phyloP scores from a whole-genome alignment of 64 coral and sea anemone species.

The Catalaphyllia jardinei region DNA sequence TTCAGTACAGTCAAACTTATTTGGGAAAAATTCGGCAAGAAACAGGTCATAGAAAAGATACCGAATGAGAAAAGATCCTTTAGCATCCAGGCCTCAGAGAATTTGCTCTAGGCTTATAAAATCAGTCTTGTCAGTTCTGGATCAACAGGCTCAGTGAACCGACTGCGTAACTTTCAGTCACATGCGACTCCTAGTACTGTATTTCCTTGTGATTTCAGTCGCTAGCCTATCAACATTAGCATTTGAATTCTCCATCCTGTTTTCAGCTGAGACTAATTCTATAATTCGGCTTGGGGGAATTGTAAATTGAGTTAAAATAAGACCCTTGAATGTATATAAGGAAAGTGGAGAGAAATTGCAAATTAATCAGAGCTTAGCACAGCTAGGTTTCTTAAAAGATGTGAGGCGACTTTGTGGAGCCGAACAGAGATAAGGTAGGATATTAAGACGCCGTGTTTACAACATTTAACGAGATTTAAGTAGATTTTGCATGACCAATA shows the following conservation, averaged over 20 bases:
- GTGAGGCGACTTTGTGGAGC: constrained; percentile 24
- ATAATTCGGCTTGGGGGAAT: neutral
- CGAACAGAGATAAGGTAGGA: constrained; percentile 16
- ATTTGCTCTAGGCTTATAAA: no score
- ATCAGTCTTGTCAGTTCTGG: no score
- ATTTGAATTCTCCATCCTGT: neutral
- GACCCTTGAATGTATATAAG: neutral
- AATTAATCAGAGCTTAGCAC: neutral
- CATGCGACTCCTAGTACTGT: no score
- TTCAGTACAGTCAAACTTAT: no score
- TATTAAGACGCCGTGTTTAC: constrained; percentile 36
- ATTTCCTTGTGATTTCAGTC: no score
- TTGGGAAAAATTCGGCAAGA: no score
- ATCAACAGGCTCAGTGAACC: no score
- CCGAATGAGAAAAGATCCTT: no score
- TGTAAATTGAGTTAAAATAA: neutral
- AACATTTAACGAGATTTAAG: constrained; percentile 14
- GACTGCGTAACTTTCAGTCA: no score
- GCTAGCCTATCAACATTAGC: neutral
- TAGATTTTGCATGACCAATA: constrained; percentile 6
- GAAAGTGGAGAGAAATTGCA: neutral
- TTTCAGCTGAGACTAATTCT: neutral
- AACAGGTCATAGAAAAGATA: no score
- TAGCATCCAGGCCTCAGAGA: no score
- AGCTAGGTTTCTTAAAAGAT: neutral